Base-by-base conservation (phyloP, 2,113 vertebrate species). In the Dasyornis broadbenti region DNA sequence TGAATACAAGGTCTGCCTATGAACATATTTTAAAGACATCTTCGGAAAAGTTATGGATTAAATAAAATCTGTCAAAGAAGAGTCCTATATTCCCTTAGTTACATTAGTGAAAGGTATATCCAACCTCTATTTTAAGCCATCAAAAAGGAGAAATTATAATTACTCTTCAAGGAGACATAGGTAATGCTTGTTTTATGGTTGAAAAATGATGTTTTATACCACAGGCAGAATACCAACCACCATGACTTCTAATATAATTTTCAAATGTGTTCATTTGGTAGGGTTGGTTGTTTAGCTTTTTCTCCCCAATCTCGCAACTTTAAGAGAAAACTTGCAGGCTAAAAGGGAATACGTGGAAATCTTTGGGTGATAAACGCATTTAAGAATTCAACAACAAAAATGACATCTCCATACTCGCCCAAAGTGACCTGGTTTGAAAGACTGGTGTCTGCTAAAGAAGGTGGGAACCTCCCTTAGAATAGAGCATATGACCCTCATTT, bases 241-340 rank as follows among this genome's bases (percentile, higher is more conserved):
- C 22, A n/a, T 0, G 9, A 59, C 44, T 59, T 90, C n/a, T 35
- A 53, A 53, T 16, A 26, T 2, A 47, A 23, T 31, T 68, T 81
- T 39, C 1, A 86, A 70, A 49, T 23, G 2, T 40, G n/a, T 65
- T 77, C 13, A 18, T 63, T 87, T 63, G 68, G 27, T 13, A 56
- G 6, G 4, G 7, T 53, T 54, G 10, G 2, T 7, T 33, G 5
- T 24, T 61, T 14, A 1, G 2, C 9, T 2, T 21, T 60, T 70
- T 53, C 39, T 26, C 3, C 1, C 30, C n/a, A 13, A 44, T 39
- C 30, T 42, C 30, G 37, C 13, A 59, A 42, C 13, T 42, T 18
- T 63, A 35, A 82, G 39, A 78, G 39, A 87, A 89, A 52, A 22
- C 24, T 45, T 79, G 9, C 7, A 91, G 12, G 24, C 19, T 66